A percentile compares a stretch with the other conserved stretches of the same genome.
phyloP scores from a whole-genome alignment of 2,797 vertebrate genomes.

The Garrulus glandarius region DNA sequence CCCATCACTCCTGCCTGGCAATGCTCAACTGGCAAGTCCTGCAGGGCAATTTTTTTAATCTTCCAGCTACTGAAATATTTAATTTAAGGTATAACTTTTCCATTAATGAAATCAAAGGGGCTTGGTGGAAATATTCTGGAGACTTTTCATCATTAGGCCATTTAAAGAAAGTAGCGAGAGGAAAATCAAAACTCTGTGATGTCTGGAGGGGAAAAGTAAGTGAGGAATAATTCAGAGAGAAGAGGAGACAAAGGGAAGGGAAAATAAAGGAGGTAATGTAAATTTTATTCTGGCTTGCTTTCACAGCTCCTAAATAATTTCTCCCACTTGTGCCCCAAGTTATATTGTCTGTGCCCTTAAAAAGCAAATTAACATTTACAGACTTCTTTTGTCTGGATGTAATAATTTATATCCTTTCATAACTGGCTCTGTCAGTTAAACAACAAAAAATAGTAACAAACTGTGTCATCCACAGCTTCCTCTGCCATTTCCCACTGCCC shows the following conservation, averaged over 20 bases:
- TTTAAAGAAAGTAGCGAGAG: background rate
- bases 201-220: background rate
- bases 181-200: background rate
- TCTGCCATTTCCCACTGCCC: background rate
- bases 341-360: conserved; percentile 2
- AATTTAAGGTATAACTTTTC: background rate
- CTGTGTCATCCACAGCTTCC: background rate
- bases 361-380: conserved; percentile 28
- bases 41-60: background rate
- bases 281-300: conserved; percentile 21
- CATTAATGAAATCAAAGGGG: background rate
- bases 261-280: conserved; percentile 1
- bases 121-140: background rate
- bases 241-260: background rate
- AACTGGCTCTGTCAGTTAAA: background rate
- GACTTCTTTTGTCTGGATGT: background rate
- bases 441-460: background rate
- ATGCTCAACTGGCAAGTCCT: background rate
- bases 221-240: background rate
- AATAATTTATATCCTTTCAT: background rate
- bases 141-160: background rate
- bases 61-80: background rate
- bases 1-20: background rate
- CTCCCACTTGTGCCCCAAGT: conserved; percentile 6
- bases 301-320: conserved; percentile 9